Percentiles rank a stretch among this genome's conserved stretches.
Conservation (phyloP, 1,140 invertebrate species). For the Doryteuthis pealeii region DNA sequence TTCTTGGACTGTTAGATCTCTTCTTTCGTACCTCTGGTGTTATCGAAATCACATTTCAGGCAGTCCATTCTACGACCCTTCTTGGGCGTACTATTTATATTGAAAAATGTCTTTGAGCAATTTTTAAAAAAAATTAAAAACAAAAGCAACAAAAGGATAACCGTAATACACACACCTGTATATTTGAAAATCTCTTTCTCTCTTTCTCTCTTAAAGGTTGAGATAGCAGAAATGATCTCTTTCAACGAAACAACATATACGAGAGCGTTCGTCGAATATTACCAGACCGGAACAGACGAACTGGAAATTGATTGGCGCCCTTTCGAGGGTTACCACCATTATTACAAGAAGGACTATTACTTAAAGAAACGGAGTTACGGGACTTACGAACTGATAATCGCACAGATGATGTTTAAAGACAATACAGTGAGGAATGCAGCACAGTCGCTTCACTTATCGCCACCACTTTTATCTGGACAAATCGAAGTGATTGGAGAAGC, state of each 20-base stretch:
- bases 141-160: no score
- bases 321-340: slow-evolving; percentile 1
- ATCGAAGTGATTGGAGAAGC: not conserved
- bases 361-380: not conserved
- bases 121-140: no score
- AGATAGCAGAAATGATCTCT: not conserved
- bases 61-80: no score
- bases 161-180: no score
- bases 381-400: not conserved
- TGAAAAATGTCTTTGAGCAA: no score
- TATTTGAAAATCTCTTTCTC: no score
- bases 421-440: not conserved
- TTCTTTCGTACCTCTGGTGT: no score
- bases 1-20: no score
- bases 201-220: not conserved
- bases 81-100: no score
- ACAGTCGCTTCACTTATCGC: not conserved
- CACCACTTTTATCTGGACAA: slow-evolving; percentile 5
- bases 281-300: not conserved
- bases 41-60: no score
- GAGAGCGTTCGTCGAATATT: slow-evolving; percentile 10
- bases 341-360: slow-evolving; percentile 9
- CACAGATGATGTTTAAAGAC: not conserved
- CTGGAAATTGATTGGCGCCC: not conserved
- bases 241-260: not conserved